phyloP scores from a whole-genome alignment of 2,113 vertebrate species.

The Rhea americana region DNA sequence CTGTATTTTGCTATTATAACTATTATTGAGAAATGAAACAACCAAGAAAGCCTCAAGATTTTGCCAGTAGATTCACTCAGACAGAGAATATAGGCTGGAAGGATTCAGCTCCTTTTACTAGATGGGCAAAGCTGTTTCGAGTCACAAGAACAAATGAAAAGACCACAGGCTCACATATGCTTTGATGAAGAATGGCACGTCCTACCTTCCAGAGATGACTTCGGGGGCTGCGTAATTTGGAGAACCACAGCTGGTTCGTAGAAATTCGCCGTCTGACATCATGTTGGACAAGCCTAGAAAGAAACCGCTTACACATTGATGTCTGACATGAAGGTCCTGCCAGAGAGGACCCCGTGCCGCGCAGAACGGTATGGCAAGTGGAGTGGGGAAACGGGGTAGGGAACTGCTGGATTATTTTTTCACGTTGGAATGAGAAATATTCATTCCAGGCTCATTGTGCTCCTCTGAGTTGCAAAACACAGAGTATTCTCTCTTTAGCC shows the following conservation, averaged over 20 bases:
- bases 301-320: neutral
- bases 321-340: neutral
- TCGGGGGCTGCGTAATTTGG: slow-evolving; percentile 98
- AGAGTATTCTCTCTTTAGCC: neutral
- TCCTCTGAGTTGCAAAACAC: neutral
- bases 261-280: slow-evolving; percentile 99
- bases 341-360: fast-evolving
- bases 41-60: neutral
- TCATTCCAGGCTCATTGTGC: neutral
- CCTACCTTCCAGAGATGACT: slow-evolving; percentile 98
- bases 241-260: slow-evolving; percentile 96
- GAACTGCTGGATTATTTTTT: neutral
- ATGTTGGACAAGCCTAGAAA: slow-evolving; percentile 94
- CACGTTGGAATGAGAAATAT: neutral
- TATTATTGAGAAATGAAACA: neutral
- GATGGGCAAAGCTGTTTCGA: neutral
- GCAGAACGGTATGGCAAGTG: neutral
- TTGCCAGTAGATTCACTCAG: slow-evolving; percentile 13
- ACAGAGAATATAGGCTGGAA: neutral
- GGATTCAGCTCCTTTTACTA: neutral
- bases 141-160: neutral
- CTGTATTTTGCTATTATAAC: neutral
- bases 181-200: neutral
- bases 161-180: neutral
- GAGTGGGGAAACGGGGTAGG: neutral